Percentiles rank a stretch among this genome's conserved stretches.
Evolutionary conservation across 2,113 vertebrate species (phyloP).

Genomic region (Atlantisia rogersi): DNA sequence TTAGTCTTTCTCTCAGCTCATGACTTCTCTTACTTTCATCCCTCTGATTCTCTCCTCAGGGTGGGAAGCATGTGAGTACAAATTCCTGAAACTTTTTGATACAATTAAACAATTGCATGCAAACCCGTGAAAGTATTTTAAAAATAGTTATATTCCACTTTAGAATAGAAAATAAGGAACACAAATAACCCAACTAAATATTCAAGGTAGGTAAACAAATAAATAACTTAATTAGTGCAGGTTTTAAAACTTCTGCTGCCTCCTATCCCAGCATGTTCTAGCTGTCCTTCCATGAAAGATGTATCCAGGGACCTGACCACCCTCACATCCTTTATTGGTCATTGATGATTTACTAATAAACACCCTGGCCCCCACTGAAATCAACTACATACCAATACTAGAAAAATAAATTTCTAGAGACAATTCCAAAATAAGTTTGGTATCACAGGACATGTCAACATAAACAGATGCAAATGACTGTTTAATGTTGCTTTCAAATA

Average conservation of each 20-base stretch:
- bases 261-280: background rate
- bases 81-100: background rate
- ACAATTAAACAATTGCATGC: background rate
- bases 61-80: background rate
- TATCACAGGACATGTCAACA: background rate
- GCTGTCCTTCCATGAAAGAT: background rate
- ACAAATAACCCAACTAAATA: background rate
- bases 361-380: background rate
- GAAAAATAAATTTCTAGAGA: background rate
- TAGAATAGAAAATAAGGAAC: background rate
- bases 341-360: background rate
- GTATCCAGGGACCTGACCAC: fast-evolving
- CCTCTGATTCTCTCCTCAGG: background rate
- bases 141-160: background rate
- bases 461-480: background rate
- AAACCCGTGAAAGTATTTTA: background rate
- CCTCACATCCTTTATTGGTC: background rate
- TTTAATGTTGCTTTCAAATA: background rate
- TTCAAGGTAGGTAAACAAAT: background rate
- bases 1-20: background rate
- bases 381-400: background rate
- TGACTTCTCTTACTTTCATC: background rate
- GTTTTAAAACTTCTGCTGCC: background rate
- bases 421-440: background rate
- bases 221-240: background rate